Conservation (phyloP, 2,113 vertebrate genomes). For the Colistium nudipinnis region DNA sequence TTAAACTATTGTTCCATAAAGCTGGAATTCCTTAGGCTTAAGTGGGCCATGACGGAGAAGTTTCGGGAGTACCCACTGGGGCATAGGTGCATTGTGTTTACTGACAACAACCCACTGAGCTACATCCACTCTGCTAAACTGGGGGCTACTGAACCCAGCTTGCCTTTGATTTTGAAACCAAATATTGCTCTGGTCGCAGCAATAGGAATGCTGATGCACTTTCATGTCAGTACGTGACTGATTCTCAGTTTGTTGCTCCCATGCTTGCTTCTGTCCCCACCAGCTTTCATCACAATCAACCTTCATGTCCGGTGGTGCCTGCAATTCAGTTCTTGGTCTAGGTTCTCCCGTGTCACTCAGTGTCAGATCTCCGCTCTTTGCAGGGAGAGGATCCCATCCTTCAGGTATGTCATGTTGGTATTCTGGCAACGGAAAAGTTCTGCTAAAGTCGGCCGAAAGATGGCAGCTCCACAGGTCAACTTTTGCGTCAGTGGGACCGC, state of each 20-base stretch:
- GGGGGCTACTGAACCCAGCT: no score
- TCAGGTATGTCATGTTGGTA: not conserved
- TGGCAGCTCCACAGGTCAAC: rapidly evolving
- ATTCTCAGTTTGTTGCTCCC: not conserved
- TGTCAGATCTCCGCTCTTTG: not conserved
- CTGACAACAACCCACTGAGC: no score
- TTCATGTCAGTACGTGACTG: not conserved
- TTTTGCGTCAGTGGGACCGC: not conserved
- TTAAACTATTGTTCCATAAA: no score
- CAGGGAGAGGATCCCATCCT: not conserved
- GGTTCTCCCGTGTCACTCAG: not conserved
- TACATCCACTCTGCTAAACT: no score
- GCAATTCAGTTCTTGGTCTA: not conserved
- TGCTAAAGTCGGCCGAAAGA: not conserved
- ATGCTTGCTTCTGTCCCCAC: not conserved
- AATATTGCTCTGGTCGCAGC: no score
- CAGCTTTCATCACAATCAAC: rapidly evolving
- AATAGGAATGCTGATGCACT: no score
- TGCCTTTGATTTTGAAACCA: no score
- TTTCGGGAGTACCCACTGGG: no score
- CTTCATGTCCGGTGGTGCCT: rapidly evolving
- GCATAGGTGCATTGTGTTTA: no score
- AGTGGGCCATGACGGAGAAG: no score
- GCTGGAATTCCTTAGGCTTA: no score
- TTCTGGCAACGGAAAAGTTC: not conserved